Conservation (phyloP, 2,888 invertebrate species). For the Halictus ligatus region DNA sequence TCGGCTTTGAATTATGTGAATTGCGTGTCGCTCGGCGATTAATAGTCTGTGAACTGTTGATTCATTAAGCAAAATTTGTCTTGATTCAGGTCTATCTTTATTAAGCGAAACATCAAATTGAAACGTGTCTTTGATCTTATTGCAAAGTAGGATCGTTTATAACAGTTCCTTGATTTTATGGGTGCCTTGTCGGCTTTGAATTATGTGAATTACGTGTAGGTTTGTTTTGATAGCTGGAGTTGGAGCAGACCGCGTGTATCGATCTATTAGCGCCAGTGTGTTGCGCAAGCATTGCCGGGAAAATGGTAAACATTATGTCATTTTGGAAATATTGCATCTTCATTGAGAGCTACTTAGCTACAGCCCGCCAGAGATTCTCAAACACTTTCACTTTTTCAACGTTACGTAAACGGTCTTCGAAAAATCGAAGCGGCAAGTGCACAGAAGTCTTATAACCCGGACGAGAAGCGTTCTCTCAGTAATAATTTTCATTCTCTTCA, state of each 20-base stretch:
- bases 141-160: too few species aligned
- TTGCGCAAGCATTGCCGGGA: neutral
- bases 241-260: neutral
- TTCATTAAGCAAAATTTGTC: neutral
- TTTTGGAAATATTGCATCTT: slow-evolving; percentile 1
- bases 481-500: neutral
- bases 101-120: too few species aligned
- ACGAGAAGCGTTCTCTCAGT: neutral
- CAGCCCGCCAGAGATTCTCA: neutral
- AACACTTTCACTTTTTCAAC: slow-evolving; percentile 16
- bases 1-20: too few species aligned
- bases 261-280: neutral
- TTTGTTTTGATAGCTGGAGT: neutral
- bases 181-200: too few species aligned
- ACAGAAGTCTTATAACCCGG: neutral
- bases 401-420: neutral
- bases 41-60: neutral
- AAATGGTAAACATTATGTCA: slow-evolving; percentile 3
- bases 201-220: too few species aligned
- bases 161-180: too few species aligned
- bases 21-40: neutral
- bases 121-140: too few species aligned
- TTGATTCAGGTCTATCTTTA: neutral
- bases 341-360: neutral
- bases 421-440: neutral